Evolutionary conservation across 2,888 invertebrate genomes (phyloP).

Genomic region (Cheilosia urbana): DNA sequence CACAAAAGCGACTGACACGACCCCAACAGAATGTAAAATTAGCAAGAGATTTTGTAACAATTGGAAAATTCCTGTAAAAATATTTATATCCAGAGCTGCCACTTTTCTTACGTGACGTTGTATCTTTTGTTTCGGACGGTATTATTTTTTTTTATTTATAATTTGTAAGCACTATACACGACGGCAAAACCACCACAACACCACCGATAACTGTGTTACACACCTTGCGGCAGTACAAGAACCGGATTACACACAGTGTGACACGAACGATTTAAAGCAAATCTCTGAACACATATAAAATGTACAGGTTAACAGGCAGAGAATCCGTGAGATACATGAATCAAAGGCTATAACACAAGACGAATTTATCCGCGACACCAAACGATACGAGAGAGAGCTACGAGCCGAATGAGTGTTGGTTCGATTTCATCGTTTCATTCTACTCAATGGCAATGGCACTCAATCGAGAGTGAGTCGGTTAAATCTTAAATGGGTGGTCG

Average conservation of each 20-base stretch:
- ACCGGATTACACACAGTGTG: slow-evolving; percentile 65
- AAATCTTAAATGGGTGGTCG: slow-evolving; percentile 42
- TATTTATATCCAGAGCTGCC: slow-evolving; percentile 34
- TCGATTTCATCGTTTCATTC: slow-evolving; percentile 67
- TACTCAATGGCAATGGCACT: slow-evolving; percentile 34
- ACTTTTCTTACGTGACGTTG: slow-evolving; percentile 19
- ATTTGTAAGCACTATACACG: slow-evolving; percentile 42
- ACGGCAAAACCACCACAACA: slow-evolving; percentile 55
- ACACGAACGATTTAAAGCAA: slow-evolving; percentile 64
- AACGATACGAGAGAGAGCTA: slow-evolving; percentile 65
- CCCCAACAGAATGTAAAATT: slow-evolving; percentile 68
- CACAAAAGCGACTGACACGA: slow-evolving; percentile 31
- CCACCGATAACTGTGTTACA: slow-evolving; percentile 70
- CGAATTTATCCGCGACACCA: slow-evolving; percentile 56
- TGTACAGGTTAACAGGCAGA: background rate
- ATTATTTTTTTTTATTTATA: slow-evolving; percentile 29
- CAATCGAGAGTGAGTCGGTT: slow-evolving; percentile 54
- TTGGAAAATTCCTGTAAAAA: slow-evolving; percentile 30
- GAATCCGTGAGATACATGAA: slow-evolving; percentile 59
- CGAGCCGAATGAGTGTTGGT: slow-evolving; percentile 70
- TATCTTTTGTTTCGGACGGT: slow-evolving; percentile 46
- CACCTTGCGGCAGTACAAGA: slow-evolving; percentile 73
- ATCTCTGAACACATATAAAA: slow-evolving; percentile 50
- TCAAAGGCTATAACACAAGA: slow-evolving; percentile 11
- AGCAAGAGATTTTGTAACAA: slow-evolving; percentile 64